phyloP scores from a whole-genome alignment of 2,797 vertebrate species.

The Notoglanidium macrostoma region DNA sequence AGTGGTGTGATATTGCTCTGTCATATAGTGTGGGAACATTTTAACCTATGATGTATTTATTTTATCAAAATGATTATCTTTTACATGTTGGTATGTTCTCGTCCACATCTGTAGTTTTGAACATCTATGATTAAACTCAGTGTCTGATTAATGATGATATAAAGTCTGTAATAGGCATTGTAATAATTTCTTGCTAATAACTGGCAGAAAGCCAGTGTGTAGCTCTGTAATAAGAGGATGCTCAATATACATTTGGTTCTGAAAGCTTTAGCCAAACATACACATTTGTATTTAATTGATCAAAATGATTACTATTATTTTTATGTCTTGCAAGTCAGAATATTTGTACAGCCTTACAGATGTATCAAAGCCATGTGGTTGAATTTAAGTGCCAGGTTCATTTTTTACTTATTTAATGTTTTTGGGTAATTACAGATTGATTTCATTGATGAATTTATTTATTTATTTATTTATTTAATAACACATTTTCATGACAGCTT shows the following conservation, averaged over 20 bases:
- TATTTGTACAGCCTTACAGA: not conserved
- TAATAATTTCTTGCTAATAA: conserved; percentile 1
- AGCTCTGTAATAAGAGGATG: not conserved
- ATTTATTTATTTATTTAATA: not conserved
- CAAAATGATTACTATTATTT: not conserved
- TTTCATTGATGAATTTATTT: not conserved
- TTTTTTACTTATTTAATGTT: no score
- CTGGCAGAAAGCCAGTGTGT: not conserved
- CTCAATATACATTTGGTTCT: not conserved
- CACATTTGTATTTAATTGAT: not conserved
- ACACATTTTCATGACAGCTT: not conserved
- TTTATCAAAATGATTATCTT: not conserved
- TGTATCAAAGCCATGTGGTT: no score
- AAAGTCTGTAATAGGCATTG: not conserved
- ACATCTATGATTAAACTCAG: not conserved
- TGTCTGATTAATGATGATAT: not conserved
- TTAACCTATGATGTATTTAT: not conserved
- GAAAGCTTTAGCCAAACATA: not conserved
- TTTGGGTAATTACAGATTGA: not conserved
- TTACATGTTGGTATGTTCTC: not conserved
- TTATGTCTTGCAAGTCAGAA: not conserved
- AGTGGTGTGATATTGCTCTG: not conserved
- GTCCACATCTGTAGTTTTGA: not conserved
- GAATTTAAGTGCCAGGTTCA: not conserved
- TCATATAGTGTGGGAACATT: not conserved